These are phyloP conservation scores for Neoarius graeffei DNA, from an alignment of 2,113 vertebrate species.

Conservation along the genomic window DNA sequence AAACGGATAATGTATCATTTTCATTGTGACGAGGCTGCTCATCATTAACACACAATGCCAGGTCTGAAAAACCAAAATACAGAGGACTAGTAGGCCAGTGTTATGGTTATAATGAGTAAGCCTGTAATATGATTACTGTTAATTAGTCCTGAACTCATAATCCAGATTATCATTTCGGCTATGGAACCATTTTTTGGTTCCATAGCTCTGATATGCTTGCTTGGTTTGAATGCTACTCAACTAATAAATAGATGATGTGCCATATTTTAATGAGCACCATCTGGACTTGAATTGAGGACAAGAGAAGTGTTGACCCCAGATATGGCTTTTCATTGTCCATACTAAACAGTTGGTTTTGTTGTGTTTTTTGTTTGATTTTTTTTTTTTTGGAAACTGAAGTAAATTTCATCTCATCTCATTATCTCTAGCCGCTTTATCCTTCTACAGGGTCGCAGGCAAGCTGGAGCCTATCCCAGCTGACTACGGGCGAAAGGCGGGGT, in stretches of 20 bases:
- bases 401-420: neutral
- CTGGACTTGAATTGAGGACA: constrained; percentile 29
- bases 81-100: neutral
- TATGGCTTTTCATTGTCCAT: constrained; percentile 1
- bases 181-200: constrained; percentile 5
- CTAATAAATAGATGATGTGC: constrained; percentile 41
- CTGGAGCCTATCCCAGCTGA: too few relatives aligned
- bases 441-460: too few relatives aligned
- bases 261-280: constrained; percentile 44
- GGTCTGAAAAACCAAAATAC: neutral
- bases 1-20: neutral
- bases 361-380: too few relatives aligned
- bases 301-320: constrained; percentile 36
- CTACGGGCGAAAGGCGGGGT: too few relatives aligned
- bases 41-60: neutral
- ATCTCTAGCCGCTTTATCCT: too few relatives aligned
- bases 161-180: constrained; percentile 20
- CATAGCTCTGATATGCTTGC: constrained; percentile 31
- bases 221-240: constrained; percentile 37
- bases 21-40: neutral
- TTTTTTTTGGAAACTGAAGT: neutral
- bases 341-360: neutral
- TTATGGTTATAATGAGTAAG: neutral
- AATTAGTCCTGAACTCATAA: constrained; percentile 25
- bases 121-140: constrained; percentile 18